Evolutionary conservation across 1,140 invertebrate genomes (phyloP), one percentile per base, ranked within the genome.

Genomic region (Choristoneura fumiferana): DNA sequence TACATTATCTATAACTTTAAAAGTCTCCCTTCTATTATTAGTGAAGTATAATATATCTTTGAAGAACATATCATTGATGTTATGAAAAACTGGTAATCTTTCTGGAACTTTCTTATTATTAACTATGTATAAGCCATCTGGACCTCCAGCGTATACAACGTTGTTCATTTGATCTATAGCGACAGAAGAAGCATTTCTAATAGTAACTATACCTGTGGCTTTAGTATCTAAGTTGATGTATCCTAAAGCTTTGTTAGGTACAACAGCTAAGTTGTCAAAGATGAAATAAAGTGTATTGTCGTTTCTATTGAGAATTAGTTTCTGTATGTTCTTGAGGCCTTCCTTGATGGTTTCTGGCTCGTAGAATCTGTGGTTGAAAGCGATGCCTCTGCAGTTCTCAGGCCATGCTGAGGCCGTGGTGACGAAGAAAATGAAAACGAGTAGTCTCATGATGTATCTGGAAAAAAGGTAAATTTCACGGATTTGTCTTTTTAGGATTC

Each of bases 281-380:
- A 35, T 35, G 29, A 53, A 53, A 12, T 53, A 53, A 8, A 53
- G 29, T 1, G 13, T 53, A 6, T 53, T 53, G 4, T 53, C 49
- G 12, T 53, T 53, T 0, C 49, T 5, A 22, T 53, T 53, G 6
- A 53, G 49, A 13, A 14, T 6, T 0, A 53, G 22, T 53, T 53
- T 53, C 0, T 35, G 49, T 10, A 53, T 8, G 12, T 53, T 22
- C 13, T 53, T 53, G 1, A 53, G 3, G n/a, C 49, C 49, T 33
- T 53, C 49, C 8, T 53, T 53, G 33, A 53, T 17, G 22, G 29
- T 53, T 17, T 5, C 15, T 4, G 33, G 22, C 5, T 53, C 17
- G 49, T 53, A 53, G 9, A 29, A 53, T 18, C 29, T 53, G 49
- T 53, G 18, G 33, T 53, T 10, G 49, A 53, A 53, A 22, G 40